These are phyloP conservation scores for Champsocephalus gunnari DNA, from an alignment of 2,797 vertebrate species.

Conservation along the genomic window DNA sequence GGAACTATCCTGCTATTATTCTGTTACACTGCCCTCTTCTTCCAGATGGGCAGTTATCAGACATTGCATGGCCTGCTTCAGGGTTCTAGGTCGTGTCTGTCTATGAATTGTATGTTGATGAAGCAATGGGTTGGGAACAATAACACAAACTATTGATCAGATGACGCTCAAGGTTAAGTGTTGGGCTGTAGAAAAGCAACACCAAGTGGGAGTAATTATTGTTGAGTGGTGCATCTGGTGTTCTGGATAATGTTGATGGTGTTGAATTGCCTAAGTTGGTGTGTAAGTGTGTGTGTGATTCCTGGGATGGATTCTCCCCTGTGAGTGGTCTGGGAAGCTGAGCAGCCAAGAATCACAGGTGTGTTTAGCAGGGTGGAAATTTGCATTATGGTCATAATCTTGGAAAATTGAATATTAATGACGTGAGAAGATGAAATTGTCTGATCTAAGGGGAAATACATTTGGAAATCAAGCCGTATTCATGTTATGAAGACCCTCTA, in stretches of 20 bases:
- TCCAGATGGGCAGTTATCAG: constrained; percentile 69
- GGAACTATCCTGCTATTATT: constrained; percentile 61
- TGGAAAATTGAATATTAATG: constrained; percentile 42
- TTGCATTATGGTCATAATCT: constrained; percentile 44
- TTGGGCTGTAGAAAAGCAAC: constrained; percentile 49
- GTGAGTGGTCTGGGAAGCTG: constrained; percentile 26
- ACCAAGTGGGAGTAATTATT: constrained; percentile 59
- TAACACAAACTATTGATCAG: constrained; percentile 75
- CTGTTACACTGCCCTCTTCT: constrained; percentile 47
- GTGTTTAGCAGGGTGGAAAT: constrained; percentile 66
- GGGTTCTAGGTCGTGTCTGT: constrained; percentile 42
- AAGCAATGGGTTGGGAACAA: constrained; percentile 65
- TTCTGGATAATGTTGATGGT: constrained; percentile 60
- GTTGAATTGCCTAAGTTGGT: constrained; percentile 15
- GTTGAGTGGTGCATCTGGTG: constrained; percentile 71
- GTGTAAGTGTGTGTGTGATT: constrained; percentile 11
- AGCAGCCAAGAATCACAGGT: constrained; percentile 74
- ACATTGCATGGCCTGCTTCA: constrained; percentile 15
- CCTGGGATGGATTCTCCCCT: constrained; percentile 40
- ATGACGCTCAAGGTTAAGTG: constrained; percentile 79
- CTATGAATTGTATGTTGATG: constrained; percentile 68
- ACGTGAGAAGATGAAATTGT: constrained; percentile 14
- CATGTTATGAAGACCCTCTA: constrained; percentile 18
- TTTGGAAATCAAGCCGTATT: constrained; percentile 26
- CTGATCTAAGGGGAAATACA: constrained; percentile 23